Evolutionary conservation across 2,888 invertebrate species (phyloP), one percentile per base, ranked within the genome.

Genomic region (Catocala nupta): DNA sequence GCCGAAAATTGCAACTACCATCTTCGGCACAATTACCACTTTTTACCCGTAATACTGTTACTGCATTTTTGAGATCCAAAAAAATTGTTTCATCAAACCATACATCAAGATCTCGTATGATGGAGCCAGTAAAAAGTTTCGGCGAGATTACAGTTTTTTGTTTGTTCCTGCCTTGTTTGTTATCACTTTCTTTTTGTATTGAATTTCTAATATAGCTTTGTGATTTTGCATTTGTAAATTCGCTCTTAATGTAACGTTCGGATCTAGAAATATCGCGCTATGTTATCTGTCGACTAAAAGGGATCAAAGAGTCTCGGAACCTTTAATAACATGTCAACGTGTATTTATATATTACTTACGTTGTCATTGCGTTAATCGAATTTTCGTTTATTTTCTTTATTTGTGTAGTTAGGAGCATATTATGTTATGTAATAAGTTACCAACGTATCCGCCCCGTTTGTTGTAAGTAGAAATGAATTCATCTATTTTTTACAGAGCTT

Each of bases 1-100:
- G 75, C 82, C 83, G 83, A 84, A 90, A 89, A 90, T 90, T 90
- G 86, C 89, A 82, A 78, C 84, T 73, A 82, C 84, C 84, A 82
- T 87, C 82, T 82, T 81, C 81, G 78, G 80, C 80, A 82, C 85
- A 88, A 88, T 91, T 90, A 90, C 88, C 81, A 81, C 81, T 90
- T 91, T 90, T 90, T 90, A 82, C 78, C 73, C 75, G 75, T 75
- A 82, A 85, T 81, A 83, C 81, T 81, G 81, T 82, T 81, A 83
- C 85, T 86, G 83, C 79, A 85, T 84, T 78, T 83, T 81, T 77
- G 81, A 70, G 59, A 49, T 54, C 59, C 54, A 73, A 83, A 81
- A 82, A 82, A 81, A 78, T 62, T 63, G 68, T 77, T 75, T 68
- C 78, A 77, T 78, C 74, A 72, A 66, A 59, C 71, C 58, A 68